phyloP scores from a whole-genome alignment of 1,140 invertebrate genomes.

The Drosophila nikananu region DNA sequence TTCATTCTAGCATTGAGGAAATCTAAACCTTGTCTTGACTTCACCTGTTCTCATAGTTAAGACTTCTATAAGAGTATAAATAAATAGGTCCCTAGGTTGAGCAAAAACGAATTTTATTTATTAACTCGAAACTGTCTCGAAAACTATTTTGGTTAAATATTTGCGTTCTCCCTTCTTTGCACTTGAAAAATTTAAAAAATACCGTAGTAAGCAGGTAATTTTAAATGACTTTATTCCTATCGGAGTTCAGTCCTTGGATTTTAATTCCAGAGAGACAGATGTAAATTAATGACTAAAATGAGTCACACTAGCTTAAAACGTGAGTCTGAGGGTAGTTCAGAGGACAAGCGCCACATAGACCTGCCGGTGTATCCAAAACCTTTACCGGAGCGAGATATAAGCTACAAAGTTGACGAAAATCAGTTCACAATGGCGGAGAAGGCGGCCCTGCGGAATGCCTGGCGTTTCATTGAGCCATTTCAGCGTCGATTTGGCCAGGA shows the following conservation, averaged over 20 bases:
- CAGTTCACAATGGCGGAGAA: conserved; percentile 36
- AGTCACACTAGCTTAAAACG: conserved; percentile 5
- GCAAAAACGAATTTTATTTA: not conserved
- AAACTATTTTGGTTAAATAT: too few species aligned
- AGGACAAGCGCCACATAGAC: conserved; percentile 2
- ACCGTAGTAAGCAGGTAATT: not conserved
- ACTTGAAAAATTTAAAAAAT: not conserved
- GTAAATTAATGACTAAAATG: conserved; percentile 6
- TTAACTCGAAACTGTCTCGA: too few species aligned
- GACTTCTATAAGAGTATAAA: not conserved
- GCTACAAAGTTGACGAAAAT: conserved; percentile 31
- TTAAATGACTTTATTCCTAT: not conserved
- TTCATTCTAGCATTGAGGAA: not conserved
- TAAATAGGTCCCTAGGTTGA: not conserved
- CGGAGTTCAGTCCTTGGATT: not conserved
- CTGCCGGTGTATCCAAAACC: conserved; percentile 41
- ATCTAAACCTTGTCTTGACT: not conserved
- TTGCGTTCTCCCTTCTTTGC: too few species aligned
- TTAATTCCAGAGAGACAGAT: not conserved
- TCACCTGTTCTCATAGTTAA: too few species aligned
- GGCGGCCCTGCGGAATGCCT: conserved; percentile 44
- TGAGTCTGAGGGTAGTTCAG: not conserved
- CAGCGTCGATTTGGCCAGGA: conserved; percentile 48
- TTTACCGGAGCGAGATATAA: conserved; percentile 19
- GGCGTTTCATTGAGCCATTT: conserved; percentile 50